Evolutionary conservation across 2,797 vertebrate species (phyloP).

Genomic region (Lerista edwardsae): DNA sequence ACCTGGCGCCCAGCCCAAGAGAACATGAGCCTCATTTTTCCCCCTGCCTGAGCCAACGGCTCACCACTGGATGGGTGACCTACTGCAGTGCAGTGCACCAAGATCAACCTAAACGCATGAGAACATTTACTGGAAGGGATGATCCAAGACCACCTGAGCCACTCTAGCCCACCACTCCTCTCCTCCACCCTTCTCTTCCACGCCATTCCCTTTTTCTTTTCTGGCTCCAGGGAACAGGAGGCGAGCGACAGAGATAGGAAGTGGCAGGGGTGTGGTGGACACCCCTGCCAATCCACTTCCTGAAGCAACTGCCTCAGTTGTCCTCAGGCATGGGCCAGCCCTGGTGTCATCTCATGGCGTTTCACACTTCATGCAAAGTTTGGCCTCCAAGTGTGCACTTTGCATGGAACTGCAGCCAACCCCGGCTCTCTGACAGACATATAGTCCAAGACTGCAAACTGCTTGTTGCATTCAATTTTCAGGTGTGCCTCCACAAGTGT

Average conservation of each 20-base stretch:
- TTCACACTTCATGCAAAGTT: background rate
- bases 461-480: background rate
- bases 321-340: no score
- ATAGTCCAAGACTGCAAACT: background rate
- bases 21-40: conserved; percentile 51
- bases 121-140: accelerated
- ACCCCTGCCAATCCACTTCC: no score
- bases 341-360: background rate
- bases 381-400: background rate
- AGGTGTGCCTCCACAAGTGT: background rate
- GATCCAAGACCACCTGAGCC: no score
- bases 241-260: no score
- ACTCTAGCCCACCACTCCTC: no score
- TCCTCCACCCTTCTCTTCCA: no score
- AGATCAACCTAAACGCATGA: background rate
- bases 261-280: no score
- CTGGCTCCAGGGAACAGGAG: no score
- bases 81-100: background rate
- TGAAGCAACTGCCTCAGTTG: no score
- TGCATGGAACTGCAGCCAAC: background rate
- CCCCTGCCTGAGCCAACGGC: background rate
- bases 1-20: conserved; percentile 42
- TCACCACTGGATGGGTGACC: conserved; percentile 43
- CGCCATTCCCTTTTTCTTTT: no score
- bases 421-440: background rate